A percentile compares a stretch with the other conserved stretches of the same genome.
These are phyloP conservation scores for Eulithis prunata DNA, from an alignment of 2,888 invertebrate species.

Conservation along the genomic window DNA sequence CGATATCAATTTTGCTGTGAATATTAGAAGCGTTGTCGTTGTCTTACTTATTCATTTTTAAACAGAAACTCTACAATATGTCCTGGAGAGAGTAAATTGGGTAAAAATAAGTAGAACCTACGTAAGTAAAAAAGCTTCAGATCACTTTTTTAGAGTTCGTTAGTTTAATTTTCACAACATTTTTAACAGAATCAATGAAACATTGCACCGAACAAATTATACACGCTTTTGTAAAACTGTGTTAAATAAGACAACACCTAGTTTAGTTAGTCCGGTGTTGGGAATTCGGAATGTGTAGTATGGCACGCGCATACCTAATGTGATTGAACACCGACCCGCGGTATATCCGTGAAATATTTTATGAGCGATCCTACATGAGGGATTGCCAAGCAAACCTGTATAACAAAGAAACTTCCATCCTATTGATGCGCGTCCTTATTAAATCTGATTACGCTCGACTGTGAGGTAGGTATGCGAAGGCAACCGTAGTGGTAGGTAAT, in stretches of 20 bases:
- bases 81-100: too few species aligned
- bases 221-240: too few species aligned
- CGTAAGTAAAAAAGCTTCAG: too few species aligned
- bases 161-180: too few species aligned
- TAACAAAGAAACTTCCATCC: constrained; percentile 40
- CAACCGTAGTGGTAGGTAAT: constrained; percentile 4
- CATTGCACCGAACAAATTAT: too few species aligned
- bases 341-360: constrained; percentile 40
- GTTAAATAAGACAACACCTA: constrained; percentile 54
- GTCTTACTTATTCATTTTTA: too few species aligned
- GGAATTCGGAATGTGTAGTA: constrained; percentile 41
- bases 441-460: constrained; percentile 35
- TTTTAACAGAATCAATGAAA: too few species aligned
- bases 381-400: constrained; percentile 36
- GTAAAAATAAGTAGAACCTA: too few species aligned
- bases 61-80: too few species aligned
- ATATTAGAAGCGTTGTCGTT: neutral
- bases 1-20: constrained; percentile 4
- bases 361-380: constrained; percentile 38
- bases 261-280: constrained; percentile 49
- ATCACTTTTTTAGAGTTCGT: too few species aligned
- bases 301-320: constrained; percentile 44
- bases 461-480: constrained; percentile 19
- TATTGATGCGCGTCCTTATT: constrained; percentile 38
- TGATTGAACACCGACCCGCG: constrained; percentile 41